Percentiles rank a stretch among this genome's conserved stretches.
phyloP scores from a whole-genome alignment of 2,888 invertebrate species.

The Drosophila paucipuncta region DNA sequence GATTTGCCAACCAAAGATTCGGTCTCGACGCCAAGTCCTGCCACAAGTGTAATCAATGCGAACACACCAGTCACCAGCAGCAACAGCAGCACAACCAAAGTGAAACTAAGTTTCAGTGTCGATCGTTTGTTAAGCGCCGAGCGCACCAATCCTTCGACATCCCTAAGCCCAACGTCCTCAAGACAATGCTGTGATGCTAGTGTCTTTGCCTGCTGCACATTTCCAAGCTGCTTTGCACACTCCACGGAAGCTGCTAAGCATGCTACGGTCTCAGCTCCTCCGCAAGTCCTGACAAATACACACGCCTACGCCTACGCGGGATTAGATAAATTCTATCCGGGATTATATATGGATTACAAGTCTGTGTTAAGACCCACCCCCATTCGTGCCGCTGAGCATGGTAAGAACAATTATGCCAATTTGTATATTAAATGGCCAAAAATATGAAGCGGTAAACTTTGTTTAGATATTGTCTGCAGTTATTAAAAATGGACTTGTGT shows the following conservation, averaged over 20 bases:
- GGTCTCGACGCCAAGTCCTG: slow-evolving; percentile 12
- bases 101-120: slow-evolving; percentile 84
- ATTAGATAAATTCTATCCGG: slow-evolving; percentile 67
- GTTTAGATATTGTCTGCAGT: neutral
- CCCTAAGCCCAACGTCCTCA: slow-evolving; percentile 12
- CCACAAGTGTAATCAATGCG: slow-evolving; percentile 15
- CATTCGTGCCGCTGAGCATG: slow-evolving; percentile 79
- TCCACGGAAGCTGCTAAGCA: slow-evolving; percentile 50
- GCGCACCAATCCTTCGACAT: slow-evolving; percentile 35
- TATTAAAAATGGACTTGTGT: neutral
- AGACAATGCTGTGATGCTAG: slow-evolving; percentile 69
- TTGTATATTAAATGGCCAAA: neutral
- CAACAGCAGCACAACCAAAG: slow-evolving; percentile 70
- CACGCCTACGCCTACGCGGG: slow-evolving; percentile 52
- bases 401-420: slow-evolving; percentile 54
- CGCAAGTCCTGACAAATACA: slow-evolving; percentile 13
- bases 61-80: slow-evolving; percentile 21
- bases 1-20: slow-evolving; percentile 58
- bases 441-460: neutral
- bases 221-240: slow-evolving; percentile 68
- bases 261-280: slow-evolving; percentile 18
- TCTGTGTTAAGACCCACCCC: slow-evolving; percentile 82
- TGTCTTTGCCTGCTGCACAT: slow-evolving; percentile 73
- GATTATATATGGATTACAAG: slow-evolving; percentile 77
- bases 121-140: slow-evolving; percentile 81